These are phyloP conservation scores for Trichomycterus rosablanca DNA, from an alignment of 2,113 vertebrate genomes.

Conservation along the genomic window DNA sequence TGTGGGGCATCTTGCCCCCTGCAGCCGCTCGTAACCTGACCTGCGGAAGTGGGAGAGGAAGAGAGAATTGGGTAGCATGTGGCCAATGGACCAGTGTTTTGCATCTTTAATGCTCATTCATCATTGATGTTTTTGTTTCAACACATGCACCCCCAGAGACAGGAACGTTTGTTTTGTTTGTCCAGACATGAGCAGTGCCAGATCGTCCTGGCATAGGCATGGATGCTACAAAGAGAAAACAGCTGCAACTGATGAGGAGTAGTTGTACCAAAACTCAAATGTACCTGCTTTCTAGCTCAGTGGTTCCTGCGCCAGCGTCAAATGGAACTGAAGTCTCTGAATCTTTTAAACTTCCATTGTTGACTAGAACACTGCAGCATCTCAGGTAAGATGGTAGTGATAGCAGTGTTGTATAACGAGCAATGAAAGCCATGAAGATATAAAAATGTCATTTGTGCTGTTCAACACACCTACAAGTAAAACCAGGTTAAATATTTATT, in stretches of 20 bases:
- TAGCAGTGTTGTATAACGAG: too few species aligned
- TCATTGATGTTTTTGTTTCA: slow-evolving; percentile 56
- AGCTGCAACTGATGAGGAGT: slow-evolving; percentile 34
- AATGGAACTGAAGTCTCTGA: slow-evolving; percentile 20
- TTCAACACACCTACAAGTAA: too few species aligned
- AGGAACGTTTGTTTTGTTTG: background rate
- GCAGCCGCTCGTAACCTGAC: slow-evolving; percentile 53
- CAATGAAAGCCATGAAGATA: too few species aligned
- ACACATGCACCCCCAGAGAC: slow-evolving; percentile 26
- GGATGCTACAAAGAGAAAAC: slow-evolving; percentile 38
- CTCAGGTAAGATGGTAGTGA: too few species aligned
- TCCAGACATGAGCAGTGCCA: slow-evolving; percentile 49
- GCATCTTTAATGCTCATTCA: slow-evolving; percentile 64
- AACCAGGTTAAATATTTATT: too few species aligned
- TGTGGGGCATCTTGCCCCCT: slow-evolving; percentile 30
- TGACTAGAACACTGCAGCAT: slow-evolving; percentile 40
- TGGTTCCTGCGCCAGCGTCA: slow-evolving; percentile 18
- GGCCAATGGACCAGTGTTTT: slow-evolving; percentile 50
- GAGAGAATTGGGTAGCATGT: slow-evolving; percentile 41
- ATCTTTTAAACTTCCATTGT: slow-evolving; percentile 54
- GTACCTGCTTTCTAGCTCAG: slow-evolving; percentile 41
- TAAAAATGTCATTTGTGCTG: too few species aligned
- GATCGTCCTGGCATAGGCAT: slow-evolving; percentile 33
- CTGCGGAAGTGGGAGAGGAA: slow-evolving; percentile 36
- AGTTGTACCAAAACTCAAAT: slow-evolving; percentile 32